Evolutionary conservation across 2,888 invertebrate species (phyloP), one percentile per base, ranked within the genome.

Genomic region (Limnephilus lunatus): DNA sequence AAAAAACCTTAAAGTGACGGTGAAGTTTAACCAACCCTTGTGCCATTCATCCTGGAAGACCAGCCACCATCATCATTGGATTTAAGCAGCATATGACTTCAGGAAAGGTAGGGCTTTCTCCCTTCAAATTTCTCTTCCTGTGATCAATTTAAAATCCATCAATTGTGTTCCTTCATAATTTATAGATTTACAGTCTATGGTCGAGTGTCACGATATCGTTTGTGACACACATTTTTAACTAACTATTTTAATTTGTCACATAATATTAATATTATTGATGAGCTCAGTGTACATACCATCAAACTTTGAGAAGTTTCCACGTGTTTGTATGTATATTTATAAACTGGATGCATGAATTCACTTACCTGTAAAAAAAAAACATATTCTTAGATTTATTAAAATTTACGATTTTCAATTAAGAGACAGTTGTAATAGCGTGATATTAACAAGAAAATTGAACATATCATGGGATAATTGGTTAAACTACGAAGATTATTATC

Each of bases 361-460:
- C 89, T 89, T 81, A 89, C 89, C 89, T 89, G 89, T 35, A 81
- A 81, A 81, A 81, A 89, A 5, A 89, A 89, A 35, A 82, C 14
- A 32, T 11, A 31, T 82, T 32, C 31, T 82, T 82, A 82, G 19
- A 82, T 82, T 82, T 82, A 4, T 31, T 19, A 82, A 82, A 19
- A 32, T 32, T 82, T 82, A 30, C 11, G 5, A 14, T 7, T 31
- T 14, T 82, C 15, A 82, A 68, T 68, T 68, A 68, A 1, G 68
- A 25, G 68, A 68, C 25, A 68, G 25, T 68, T 68, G 9, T 68
- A 68, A 68, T 39, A 39, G n/a, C 25, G 7, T 25, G 25, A 25
- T 68, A 25, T 68, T 68, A 25, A 68, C 19, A 68, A 25, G n/a
- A n/a, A 68, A 68, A n/a, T 68, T 68, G 68, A 68, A 68, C 68